Percentiles rank a stretch among this genome's conserved stretches.
phyloP scores from a whole-genome alignment of 2,888 invertebrate species.

The Mesoligia furuncula region DNA sequence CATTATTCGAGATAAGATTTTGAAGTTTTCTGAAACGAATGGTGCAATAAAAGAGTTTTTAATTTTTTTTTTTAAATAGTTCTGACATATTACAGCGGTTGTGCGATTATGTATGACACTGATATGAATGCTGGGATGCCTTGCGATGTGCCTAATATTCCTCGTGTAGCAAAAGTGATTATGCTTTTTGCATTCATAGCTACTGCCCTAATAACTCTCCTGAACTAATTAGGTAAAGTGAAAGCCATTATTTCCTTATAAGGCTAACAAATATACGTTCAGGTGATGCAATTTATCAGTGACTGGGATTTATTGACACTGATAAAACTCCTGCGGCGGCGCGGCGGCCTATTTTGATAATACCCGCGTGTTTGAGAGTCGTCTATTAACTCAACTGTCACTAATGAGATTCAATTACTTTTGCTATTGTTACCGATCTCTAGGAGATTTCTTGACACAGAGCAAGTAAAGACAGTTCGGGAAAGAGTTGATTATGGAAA shows the following conservation, averaged over 20 bases:
- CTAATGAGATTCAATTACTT: too few species aligned
- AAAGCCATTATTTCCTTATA: neutral
- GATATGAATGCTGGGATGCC: neutral
- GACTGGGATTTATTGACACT: constrained; percentile 84
- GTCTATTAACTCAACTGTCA: neutral
- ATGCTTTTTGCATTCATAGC: neutral
- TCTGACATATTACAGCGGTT: too few species aligned
- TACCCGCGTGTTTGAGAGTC: constrained; percentile 34
- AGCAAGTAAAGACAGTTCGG: neutral
- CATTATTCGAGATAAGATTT: too few species aligned
- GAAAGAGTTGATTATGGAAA: constrained; percentile 3
- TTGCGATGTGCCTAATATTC: neutral
- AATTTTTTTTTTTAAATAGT: too few species aligned
- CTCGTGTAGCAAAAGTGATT: neutral
- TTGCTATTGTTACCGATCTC: too few species aligned
- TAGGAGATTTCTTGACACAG: too few species aligned
- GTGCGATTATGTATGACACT: neutral
- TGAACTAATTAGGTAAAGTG: constrained; percentile 8
- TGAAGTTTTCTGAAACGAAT: too few species aligned
- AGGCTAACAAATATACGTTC: neutral
- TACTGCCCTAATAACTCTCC: neutral
- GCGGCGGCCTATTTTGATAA: constrained; percentile 78
- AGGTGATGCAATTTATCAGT: constrained; percentile 84
- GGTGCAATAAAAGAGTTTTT: too few species aligned
- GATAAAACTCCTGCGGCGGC: constrained; percentile 81